Base-by-base conservation (phyloP, 2,113 vertebrate species). In the Vidua macroura region DNA sequence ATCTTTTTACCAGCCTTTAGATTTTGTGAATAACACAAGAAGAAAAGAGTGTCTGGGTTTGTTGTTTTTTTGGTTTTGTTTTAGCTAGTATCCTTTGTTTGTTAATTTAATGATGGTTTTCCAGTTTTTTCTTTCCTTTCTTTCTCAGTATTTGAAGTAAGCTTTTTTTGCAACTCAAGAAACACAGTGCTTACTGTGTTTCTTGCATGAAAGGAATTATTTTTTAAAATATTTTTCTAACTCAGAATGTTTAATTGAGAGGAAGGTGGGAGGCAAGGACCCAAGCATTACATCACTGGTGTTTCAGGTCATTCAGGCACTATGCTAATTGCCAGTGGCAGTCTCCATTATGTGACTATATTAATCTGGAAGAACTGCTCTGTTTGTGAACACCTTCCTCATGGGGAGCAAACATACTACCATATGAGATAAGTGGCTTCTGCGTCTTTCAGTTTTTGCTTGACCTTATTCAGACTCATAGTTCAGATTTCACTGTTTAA, bases 401-500 rank as follows among this genome's bases (percentile, higher is more conserved):
- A 0, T 11, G 33, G 55, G 24, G 23, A 75, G 13, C 17, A 75
- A 60, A 79, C 37, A 68, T 69, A 46, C 28, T 80, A 27, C 56
- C 37, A 10, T 43, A 27, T 31, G 11, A 75, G 31, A 41, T 52
- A 39, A 84, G 20, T 75, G 86, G 70, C 51, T 94, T 96, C 58
- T 81, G 55, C 9, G 1, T 86, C 62, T 66, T 94, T 53, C 41
- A 60, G 77, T 43, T 95, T 96, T 87, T 63, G 55, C 35, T 90
- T 89, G 35, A 35, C 19, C 20, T 70, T 93, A 15, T 66, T 90
- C 74, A 91, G 52, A 85, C 33, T 94, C 87, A 86, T 88, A 67
- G 51, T 94, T 95, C 62, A 94, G 49, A 80, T 96, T 96, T 97
- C 69, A 64, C 59, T 88, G 59, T 88, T 93, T 75, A 95, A 93